phyloP scores from a whole-genome alignment of 2,113 vertebrate genomes.

The Agelaius tricolor region DNA sequence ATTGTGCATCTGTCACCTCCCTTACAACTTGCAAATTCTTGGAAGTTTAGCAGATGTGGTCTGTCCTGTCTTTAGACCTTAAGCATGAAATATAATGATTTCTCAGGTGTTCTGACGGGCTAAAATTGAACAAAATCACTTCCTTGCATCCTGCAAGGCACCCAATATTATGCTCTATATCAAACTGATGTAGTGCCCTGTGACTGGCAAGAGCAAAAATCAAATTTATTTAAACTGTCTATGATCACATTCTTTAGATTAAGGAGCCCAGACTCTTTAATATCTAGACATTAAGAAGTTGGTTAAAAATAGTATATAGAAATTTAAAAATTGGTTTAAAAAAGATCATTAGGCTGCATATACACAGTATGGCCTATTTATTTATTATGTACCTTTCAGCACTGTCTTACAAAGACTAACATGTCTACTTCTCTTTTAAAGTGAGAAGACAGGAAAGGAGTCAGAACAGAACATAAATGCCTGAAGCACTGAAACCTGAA shows the following conservation, averaged over 20 bases:
- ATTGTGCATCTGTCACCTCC: neutral
- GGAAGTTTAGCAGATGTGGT: neutral
- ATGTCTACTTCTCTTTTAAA: neutral
- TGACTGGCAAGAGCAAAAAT: neutral
- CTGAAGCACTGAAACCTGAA: neutral
- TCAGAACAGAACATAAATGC: neutral
- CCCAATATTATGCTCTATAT: neutral
- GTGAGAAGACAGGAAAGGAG: neutral
- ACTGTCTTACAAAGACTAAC: neutral
- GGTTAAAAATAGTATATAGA: neutral
- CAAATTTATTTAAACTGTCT: neutral
- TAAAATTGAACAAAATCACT: slow-evolving; percentile 5
- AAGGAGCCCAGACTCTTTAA: neutral
- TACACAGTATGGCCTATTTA: neutral
- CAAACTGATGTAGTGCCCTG: neutral
- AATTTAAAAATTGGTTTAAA: neutral
- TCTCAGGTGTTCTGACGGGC: neutral
- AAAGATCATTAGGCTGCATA: neutral
- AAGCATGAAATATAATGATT: neutral
- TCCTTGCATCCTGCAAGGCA: neutral
- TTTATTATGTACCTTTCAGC: neutral
- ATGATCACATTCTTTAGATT: neutral
- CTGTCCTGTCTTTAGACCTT: neutral
- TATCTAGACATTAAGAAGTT: neutral
- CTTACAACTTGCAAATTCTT: neutral